A percentile compares a stretch with the other conserved stretches of the same genome.
Evolutionary conservation across 2,888 invertebrate genomes (phyloP).

Genomic region (Lithophane leautieri): DNA sequence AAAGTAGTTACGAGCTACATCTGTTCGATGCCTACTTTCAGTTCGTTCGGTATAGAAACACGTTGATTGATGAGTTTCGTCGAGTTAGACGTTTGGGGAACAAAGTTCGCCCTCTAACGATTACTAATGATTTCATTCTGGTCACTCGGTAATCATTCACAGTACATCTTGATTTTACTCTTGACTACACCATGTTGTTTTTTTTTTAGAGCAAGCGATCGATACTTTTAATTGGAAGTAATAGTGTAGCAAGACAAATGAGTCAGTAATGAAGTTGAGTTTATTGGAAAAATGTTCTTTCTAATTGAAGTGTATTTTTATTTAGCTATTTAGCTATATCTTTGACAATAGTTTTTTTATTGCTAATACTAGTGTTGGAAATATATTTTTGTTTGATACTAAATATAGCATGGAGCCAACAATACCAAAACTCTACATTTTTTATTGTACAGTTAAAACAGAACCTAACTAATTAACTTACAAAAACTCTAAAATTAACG

Average conservation of each 20-base stretch:
- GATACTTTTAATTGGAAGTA: conserved; percentile 44
- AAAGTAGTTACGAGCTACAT: conserved; percentile 47
- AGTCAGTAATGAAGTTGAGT: conserved; percentile 3
- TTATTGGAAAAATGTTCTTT: neutral
- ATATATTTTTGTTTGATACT: neutral
- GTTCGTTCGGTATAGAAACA: conserved; percentile 65
- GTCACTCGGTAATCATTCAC: conserved; percentile 63
- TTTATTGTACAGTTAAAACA: neutral
- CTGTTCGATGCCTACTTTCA: conserved; percentile 66
- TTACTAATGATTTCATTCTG: conserved; percentile 79
- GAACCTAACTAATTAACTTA: conserved; percentile 22
- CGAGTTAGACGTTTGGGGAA: conserved; percentile 69
- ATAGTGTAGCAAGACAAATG: conserved; percentile 20
- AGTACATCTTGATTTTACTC: conserved; percentile 60
- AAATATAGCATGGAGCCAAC: neutral
- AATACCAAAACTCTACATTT: neutral
- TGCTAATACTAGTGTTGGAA: neutral
- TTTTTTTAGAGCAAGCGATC: conserved; percentile 33
- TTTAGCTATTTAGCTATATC: neutral
- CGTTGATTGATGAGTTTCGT: conserved; percentile 76
- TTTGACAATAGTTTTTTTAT: neutral
- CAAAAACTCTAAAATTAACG: conserved; percentile 35
- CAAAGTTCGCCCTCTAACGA: conserved; percentile 79
- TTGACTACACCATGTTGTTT: conserved; percentile 45
- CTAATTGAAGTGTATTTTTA: neutral